phyloP scores from a whole-genome alignment of 2,888 invertebrate species.

The Fissipunctia ypsillon region DNA sequence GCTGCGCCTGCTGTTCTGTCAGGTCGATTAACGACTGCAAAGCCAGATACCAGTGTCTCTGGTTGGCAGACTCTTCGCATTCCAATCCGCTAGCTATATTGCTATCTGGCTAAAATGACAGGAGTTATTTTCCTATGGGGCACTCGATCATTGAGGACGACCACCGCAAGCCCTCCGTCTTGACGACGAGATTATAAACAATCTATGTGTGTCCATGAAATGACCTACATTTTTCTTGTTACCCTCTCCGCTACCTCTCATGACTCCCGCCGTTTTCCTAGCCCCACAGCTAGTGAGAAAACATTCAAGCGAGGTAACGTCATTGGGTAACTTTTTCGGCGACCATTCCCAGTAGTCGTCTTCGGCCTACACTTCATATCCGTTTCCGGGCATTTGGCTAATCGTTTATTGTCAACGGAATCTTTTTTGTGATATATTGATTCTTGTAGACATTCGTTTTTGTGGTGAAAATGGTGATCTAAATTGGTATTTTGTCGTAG shows the following conservation, averaged over 20 bases:
- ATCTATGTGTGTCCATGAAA: background rate
- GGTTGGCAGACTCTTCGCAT: background rate
- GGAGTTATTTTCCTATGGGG: background rate
- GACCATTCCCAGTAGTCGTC: conserved; percentile 71
- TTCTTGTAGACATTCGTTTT: conserved; percentile 16
- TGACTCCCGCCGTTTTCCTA: conserved; percentile 16
- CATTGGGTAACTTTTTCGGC: conserved; percentile 71
- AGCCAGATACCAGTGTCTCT: background rate
- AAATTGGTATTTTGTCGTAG: conserved; percentile 3
- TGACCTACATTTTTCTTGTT: background rate
- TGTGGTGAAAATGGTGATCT: conserved; percentile 27
- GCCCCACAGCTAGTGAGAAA: conserved; percentile 60
- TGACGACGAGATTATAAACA: background rate
- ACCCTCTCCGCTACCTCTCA: background rate
- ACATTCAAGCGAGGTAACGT: conserved; percentile 70
- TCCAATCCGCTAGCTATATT: background rate
- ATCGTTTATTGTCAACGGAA: conserved; percentile 74
- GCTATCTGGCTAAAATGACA: background rate
- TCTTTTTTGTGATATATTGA: conserved; percentile 56
- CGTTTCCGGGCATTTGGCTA: conserved; percentile 73
- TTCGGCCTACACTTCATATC: conserved; percentile 68
- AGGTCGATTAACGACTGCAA: background rate
- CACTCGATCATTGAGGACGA: background rate
- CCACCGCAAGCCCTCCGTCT: background rate
- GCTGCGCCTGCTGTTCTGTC: no score